phyloP scores from a whole-genome alignment of 2,797 vertebrate genomes.

The Remorina albescens region DNA sequence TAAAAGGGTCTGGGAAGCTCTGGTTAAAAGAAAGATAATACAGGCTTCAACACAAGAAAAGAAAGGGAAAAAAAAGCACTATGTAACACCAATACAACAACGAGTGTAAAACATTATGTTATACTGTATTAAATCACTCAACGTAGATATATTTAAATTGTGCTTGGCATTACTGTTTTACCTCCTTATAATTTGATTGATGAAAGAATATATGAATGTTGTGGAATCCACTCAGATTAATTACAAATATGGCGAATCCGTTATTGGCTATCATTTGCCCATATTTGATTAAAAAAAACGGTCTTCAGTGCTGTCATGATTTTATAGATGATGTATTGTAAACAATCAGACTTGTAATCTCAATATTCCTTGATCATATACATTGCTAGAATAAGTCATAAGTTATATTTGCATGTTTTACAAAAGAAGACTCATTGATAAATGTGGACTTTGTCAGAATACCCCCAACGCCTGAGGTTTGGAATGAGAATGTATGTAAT shows the following conservation, averaged over 20 bases:
- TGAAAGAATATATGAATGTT: conserved; percentile 12
- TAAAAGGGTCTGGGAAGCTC: not conserved
- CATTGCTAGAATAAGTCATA: conserved; percentile 1
- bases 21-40: not conserved
- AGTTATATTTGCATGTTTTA: no score
- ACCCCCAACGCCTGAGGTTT: no score
- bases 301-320: not conserved
- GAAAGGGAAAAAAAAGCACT: not conserved
- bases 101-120: not conserved
- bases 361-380: not conserved
- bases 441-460: not conserved
- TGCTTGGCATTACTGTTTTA: no score
- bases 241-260: not conserved
- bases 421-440: no score
- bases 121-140: not conserved
- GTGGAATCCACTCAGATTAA: conserved; percentile 4
- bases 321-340: conserved; percentile 9
- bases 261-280: not conserved
- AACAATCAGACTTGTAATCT: not conserved
- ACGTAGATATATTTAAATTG: not conserved
- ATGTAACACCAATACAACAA: not conserved
- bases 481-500: no score
- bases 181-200: no score
- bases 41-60: not conserved
- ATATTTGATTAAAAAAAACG: not conserved